phyloP scores from a whole-genome alignment of 1,140 invertebrate genomes.

The Euura saliciscinereae region DNA sequence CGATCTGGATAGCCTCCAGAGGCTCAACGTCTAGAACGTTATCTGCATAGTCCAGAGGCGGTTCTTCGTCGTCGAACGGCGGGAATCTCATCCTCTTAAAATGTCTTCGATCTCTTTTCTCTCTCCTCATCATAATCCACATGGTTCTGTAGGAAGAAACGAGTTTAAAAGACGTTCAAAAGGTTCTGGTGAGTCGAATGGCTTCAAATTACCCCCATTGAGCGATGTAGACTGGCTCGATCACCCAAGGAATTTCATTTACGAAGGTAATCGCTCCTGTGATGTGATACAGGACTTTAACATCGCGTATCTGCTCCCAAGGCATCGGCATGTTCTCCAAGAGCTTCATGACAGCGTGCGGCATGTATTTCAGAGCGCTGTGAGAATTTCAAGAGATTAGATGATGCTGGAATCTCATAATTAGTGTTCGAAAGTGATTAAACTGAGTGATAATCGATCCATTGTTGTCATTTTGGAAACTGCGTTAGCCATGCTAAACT shows the following conservation, averaged over 20 bases:
- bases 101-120: slow-evolving; percentile 97
- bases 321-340: slow-evolving; percentile 99
- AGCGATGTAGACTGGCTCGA: slow-evolving; percentile 98
- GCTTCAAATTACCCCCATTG: slow-evolving; percentile 88
- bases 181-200: no score
- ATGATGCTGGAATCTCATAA: neutral
- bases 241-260: slow-evolving; percentile 99
- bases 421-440: slow-evolving; percentile 18
- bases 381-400: slow-evolving; percentile 36
- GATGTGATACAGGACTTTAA: slow-evolving; percentile 96
- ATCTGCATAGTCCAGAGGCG: slow-evolving; percentile 98
- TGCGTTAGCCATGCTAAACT: slow-evolving; percentile 18
- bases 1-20: slow-evolving; percentile 98
- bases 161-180: no score
- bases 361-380: slow-evolving; percentile 98
- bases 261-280: slow-evolving; percentile 99
- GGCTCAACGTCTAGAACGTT: slow-evolving; percentile 99
- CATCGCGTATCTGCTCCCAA: slow-evolving; percentile 99
- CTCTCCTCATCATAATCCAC: slow-evolving; percentile 99
- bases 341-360: slow-evolving; percentile 98
- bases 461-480: slow-evolving; percentile 24
- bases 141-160: slow-evolving; percentile 76
- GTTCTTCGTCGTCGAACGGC: slow-evolving; percentile 99
- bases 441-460: slow-evolving; percentile 16
- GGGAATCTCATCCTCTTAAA: slow-evolving; percentile 99